Conservation (phyloP, 2,113 vertebrate genomes). For the Ceyx melanurus region DNA sequence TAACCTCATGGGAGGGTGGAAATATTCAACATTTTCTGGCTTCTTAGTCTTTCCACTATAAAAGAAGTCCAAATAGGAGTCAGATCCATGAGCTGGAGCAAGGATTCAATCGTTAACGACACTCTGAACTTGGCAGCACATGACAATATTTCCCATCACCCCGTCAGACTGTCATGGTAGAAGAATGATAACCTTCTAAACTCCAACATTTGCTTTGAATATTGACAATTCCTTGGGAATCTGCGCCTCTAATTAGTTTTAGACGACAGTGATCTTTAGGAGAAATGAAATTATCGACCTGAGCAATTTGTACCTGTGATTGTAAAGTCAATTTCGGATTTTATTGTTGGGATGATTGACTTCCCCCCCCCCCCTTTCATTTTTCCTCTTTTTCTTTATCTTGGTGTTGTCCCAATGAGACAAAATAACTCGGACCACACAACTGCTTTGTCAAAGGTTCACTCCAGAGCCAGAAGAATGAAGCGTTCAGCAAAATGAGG, state of each 20-base stretch:
- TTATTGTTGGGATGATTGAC: slow-evolving; percentile 84
- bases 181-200: slow-evolving; percentile 80
- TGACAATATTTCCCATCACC: slow-evolving; percentile 72
- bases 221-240: slow-evolving; percentile 86
- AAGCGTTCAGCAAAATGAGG: slow-evolving; percentile 61
- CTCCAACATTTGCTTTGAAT: slow-evolving; percentile 82
- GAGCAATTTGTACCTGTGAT: slow-evolving; percentile 86
- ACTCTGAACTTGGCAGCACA: slow-evolving; percentile 74
- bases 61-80: slow-evolving; percentile 60
- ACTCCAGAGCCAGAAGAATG: slow-evolving; percentile 66
- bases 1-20: slow-evolving; percentile 99
- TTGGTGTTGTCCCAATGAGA: slow-evolving; percentile 50
- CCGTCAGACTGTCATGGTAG: slow-evolving; percentile 78
- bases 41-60: slow-evolving; percentile 99
- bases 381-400: slow-evolving; percentile 58
- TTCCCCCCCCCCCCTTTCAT: slow-evolving; percentile 11
- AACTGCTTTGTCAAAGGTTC: slow-evolving; percentile 69
- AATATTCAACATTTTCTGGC: slow-evolving; percentile 99
- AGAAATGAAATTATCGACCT: slow-evolving; percentile 82
- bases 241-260: slow-evolving; percentile 85
- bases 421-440: slow-evolving; percentile 68
- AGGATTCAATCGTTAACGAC: slow-evolving; percentile 68
- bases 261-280: slow-evolving; percentile 86
- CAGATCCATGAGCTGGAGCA: slow-evolving; percentile 53
- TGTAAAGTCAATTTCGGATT: slow-evolving; percentile 86